Percentiles rank a stretch among this genome's conserved stretches.
phyloP scores from a whole-genome alignment of 2,113 vertebrate species.

The Oenanthe melanoleuca region DNA sequence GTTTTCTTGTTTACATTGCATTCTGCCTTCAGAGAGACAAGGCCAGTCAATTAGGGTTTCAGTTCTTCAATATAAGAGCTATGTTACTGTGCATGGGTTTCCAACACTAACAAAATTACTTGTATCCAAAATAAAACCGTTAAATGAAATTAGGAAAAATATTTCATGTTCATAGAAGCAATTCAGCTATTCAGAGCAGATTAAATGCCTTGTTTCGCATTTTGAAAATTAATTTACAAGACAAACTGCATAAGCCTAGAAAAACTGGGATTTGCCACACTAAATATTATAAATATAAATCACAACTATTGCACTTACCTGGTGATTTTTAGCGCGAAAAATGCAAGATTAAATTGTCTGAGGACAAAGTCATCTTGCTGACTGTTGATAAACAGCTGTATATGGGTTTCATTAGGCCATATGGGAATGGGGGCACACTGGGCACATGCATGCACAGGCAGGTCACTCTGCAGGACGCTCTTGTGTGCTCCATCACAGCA shows the following conservation, averaged over 20 bases:
- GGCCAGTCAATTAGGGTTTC: constrained; percentile 1
- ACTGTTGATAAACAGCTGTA: neutral
- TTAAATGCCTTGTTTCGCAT: neutral
- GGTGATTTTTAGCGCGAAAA: neutral
- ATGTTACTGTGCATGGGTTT: neutral
- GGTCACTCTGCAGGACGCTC: neutral
- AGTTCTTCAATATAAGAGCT: neutral
- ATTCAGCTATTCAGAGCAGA: neutral
- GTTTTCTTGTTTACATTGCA: constrained; percentile 14
- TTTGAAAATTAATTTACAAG: neutral
- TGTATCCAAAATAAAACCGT: constrained; percentile 60
- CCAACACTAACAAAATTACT: constrained; percentile 50
- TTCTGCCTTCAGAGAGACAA: neutral
- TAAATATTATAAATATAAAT: neutral
- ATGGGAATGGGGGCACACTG: neutral
- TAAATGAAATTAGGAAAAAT: constrained; percentile 63
- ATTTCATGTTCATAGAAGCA: constrained; percentile 9
- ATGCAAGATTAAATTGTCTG: neutral
- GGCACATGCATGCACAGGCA: fast-evolving
- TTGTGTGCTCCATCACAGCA: neutral
- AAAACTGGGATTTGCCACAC: neutral
- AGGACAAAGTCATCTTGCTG: neutral
- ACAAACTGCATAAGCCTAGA: neutral
- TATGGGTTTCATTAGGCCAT: neutral
- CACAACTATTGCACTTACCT: neutral